phyloP scores from a whole-genome alignment of 2,113 vertebrate genomes.

The Ictalurus furcatus region DNA sequence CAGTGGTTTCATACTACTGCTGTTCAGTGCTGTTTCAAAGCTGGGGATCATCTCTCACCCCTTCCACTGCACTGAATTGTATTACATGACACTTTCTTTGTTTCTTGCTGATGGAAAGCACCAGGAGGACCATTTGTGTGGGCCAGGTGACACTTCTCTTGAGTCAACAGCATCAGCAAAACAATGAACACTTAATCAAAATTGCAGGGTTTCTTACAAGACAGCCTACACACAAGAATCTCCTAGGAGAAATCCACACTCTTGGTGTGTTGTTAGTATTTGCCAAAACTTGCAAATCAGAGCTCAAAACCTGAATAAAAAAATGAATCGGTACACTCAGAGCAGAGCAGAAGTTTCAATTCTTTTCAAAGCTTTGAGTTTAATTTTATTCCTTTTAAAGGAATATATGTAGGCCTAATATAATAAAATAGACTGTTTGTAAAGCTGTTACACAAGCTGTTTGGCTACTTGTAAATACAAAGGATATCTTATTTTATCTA shows the following conservation, averaged over 20 bases:
- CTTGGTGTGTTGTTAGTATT: neutral
- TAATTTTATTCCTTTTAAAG: neutral
- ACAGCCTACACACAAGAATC: neutral
- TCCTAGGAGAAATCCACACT: neutral
- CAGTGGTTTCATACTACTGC: neutral
- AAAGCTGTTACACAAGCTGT: neutral
- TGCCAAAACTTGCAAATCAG: neutral
- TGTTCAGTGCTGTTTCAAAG: neutral
- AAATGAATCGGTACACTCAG: neutral
- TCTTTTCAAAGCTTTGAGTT: neutral
- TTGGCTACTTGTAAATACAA: neutral
- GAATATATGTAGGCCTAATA: neutral
- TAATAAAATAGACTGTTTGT: neutral
- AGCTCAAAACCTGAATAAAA: too few relatives aligned
- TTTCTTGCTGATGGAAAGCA: conserved; percentile 3
- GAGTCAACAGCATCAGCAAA: neutral
- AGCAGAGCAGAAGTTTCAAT: neutral
- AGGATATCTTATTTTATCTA: neutral
- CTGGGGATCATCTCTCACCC: neutral
- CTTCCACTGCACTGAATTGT: neutral
- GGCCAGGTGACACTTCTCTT: conserved; percentile 1
- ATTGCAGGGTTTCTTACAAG: conserved; percentile 1
- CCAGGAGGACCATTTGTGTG: conserved; percentile 1
- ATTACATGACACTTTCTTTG: neutral
- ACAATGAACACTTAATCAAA: conserved; percentile 14